Conservation (phyloP, 2,797 vertebrate genomes). For the Sparidentex hasta region DNA sequence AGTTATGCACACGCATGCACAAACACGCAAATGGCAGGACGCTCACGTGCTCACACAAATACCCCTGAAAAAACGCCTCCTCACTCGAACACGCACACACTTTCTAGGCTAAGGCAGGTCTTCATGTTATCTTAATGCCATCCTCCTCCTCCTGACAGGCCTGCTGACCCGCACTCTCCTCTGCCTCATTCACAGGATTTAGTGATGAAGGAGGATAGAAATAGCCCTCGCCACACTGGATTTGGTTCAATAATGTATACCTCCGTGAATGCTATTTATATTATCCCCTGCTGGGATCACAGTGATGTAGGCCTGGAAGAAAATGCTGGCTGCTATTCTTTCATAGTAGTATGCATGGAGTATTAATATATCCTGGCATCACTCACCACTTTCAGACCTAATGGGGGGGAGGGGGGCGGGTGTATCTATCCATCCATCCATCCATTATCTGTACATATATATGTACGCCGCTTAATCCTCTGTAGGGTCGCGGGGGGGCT, state of each 20-base stretch:
- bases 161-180: constrained; percentile 52
- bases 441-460: no score
- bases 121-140: constrained; percentile 58
- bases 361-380: constrained; percentile 42
- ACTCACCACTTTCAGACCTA: constrained; percentile 19
- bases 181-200: constrained; percentile 64
- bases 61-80: not conserved
- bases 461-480: no score
- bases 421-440: no score
- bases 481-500: no score
- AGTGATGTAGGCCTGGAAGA: constrained; percentile 36
- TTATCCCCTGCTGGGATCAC: constrained; percentile 53
- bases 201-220: constrained; percentile 60
- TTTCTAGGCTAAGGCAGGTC: constrained; percentile 27
- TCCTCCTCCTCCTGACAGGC: constrained; percentile 51
- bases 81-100: not conserved
- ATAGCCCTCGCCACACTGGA: constrained; percentile 64
- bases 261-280: constrained; percentile 75
- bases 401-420: no score
- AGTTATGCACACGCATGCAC: constrained; percentile 33
- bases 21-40: constrained; percentile 25
- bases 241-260: constrained; percentile 78
- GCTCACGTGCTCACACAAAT: constrained; percentile 10
- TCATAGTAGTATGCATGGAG: constrained; percentile 46
- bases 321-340: constrained; percentile 45